These are phyloP conservation scores for Corythoichthys haematopterus DNA, from an alignment of 2,113 vertebrate species.

Conservation along the genomic window DNA sequence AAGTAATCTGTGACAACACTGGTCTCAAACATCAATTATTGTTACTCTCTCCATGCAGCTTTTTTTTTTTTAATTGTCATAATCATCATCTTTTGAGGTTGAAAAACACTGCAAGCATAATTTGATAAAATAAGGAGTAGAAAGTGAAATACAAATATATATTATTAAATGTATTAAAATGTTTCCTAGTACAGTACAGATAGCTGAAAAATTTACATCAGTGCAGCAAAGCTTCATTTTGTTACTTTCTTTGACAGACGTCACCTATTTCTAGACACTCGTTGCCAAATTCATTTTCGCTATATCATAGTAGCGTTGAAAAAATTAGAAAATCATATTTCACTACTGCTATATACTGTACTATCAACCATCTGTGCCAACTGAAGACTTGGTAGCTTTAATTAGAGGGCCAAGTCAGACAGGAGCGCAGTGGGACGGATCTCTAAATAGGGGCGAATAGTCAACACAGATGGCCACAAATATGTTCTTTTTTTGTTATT, in stretches of 20 bases:
- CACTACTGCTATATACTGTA: not conserved
- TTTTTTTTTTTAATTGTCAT: too few relatives aligned
- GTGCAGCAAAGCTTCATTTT: not conserved
- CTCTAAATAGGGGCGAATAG: constrained; percentile 14
- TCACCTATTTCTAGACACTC: not conserved
- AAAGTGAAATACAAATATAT: too few relatives aligned
- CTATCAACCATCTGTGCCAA: constrained; percentile 35
- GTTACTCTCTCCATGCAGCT: too few relatives aligned
- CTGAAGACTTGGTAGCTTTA: constrained; percentile 21
- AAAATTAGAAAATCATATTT: not conserved
- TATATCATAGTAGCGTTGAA: not conserved
- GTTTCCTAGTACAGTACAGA: not conserved
- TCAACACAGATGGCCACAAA: constrained; percentile 23
- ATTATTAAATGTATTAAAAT: too few relatives aligned
- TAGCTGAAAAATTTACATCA: not conserved
- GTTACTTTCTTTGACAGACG: not conserved
- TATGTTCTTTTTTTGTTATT: not conserved
- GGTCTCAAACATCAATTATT: too few relatives aligned
- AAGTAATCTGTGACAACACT: too few relatives aligned
- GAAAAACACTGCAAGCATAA: too few relatives aligned
- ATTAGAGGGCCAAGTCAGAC: constrained; percentile 6
- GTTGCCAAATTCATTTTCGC: not conserved
- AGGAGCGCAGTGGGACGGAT: not conserved
- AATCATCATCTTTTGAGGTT: too few relatives aligned
- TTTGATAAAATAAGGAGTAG: too few relatives aligned